These are phyloP conservation scores for Otocyon megalotis DNA, from an alignment of 2,113 vertebrate genomes.

Conservation along the genomic window DNA sequence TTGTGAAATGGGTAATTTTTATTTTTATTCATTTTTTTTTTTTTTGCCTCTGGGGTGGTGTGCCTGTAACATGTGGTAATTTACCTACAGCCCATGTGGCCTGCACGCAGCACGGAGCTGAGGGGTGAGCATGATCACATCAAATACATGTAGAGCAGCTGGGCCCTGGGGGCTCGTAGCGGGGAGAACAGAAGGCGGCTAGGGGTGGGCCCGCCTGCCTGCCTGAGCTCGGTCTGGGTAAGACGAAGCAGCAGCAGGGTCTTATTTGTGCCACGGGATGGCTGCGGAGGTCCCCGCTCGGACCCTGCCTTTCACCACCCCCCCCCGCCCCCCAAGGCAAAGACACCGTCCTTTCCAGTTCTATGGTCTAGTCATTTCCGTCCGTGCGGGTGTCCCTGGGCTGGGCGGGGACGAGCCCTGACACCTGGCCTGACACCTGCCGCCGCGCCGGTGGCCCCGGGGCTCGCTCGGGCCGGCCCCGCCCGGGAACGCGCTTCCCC, in stretches of 20 bases:
- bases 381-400: background rate
- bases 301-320: background rate
- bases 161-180: conserved; percentile 21
- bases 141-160: conserved; percentile 32
- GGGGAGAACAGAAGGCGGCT: background rate
- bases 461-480: background rate
- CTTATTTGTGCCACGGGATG: conserved; percentile 75
- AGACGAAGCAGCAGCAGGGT: conserved; percentile 29
- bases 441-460: conserved; percentile 31
- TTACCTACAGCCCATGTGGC: background rate
- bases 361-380: conserved; percentile 66
- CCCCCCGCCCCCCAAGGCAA: conserved; percentile 60
- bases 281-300: conserved; percentile 71
- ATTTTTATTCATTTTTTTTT: too few species aligned
- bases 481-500: conserved; percentile 56
- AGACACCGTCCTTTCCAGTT: conserved; percentile 72
- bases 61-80: background rate
- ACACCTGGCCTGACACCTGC: conserved; percentile 60
- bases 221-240: background rate
- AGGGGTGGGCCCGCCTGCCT: conserved; percentile 63
- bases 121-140: background rate
- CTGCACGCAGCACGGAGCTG: background rate
- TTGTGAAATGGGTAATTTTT: background rate
- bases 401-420: conserved; percentile 64
- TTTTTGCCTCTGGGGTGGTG: background rate